Evolutionary conservation across 2,797 vertebrate species (phyloP), one percentile per base, ranked within the genome.

Genomic region (Acrocephalus scirpaceus): DNA sequence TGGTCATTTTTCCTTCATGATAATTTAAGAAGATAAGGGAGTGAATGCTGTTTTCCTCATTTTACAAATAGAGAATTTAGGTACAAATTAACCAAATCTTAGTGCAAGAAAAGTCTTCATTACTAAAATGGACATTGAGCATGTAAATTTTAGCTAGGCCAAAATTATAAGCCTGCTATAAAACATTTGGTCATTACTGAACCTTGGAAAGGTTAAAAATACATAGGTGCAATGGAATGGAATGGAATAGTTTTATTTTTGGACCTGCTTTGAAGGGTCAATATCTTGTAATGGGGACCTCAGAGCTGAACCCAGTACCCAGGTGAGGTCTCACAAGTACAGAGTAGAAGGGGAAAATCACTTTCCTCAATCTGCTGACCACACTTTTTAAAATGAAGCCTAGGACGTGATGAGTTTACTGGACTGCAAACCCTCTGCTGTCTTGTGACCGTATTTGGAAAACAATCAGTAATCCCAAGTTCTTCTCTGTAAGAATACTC

Each of bases 391-490:
- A 4, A 19, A 47, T 32, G 16, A 22, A 32, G 14, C 19, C 29
- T 29, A 61, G 29, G 7, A 32, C 34, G 1, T 22, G 38, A 34
- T 47, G 20, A 66, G 25, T 25, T 51, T 51, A 38, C 23, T n/a
- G 19, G 19, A 29, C 29, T 60, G n/a, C n/a, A 66, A 38, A 21
- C 9, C 25, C 3, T 17, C 12, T 30, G 8, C 14, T 0, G 0
- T 66, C 29, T 73, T 53, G 13, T 45, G 45, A 18, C 45, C 10
- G 4, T 8, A 12, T 25, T 38, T 73, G 27, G 38, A 62, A 42
- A 21, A 42, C 19, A 27, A 42, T 69, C 25, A 34, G 11, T 67
- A 58, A 11, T 44, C 23, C 11, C 29, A n/a, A 45, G 7, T 18
- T 6, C 11, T 20, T 50, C 9, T 44, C 32, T 51, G 23, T 16